These are phyloP conservation scores for Ispidina picta DNA, from an alignment of 2,797 vertebrate species.

Conservation along the genomic window DNA sequence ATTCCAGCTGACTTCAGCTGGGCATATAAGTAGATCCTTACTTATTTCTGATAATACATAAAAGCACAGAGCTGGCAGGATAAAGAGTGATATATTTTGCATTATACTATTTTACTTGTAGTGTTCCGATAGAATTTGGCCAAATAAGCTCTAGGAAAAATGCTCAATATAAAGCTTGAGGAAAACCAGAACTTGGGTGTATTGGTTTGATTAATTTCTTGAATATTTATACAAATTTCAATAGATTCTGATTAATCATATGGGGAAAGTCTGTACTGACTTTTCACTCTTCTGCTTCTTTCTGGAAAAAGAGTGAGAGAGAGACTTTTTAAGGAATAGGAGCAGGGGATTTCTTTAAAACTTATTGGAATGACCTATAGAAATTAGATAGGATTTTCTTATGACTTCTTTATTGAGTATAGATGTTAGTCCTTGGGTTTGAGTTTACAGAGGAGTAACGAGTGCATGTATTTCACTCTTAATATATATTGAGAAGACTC, in stretches of 20 bases:
- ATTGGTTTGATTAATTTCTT: neutral
- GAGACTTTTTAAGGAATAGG: neutral
- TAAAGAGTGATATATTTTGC: neutral
- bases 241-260: neutral
- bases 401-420: neutral
- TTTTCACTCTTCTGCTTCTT: neutral
- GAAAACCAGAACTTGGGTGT: neutral
- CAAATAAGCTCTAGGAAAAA: neutral
- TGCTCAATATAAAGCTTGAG: neutral
- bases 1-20: constrained; percentile 5
- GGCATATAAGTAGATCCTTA: neutral
- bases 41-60: neutral
- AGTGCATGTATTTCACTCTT: neutral
- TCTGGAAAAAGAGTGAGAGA: neutral
- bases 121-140: neutral
- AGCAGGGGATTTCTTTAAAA: neutral
- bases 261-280: neutral
- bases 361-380: neutral
- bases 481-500: neutral
- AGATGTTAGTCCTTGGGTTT: neutral
- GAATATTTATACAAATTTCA: neutral
- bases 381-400: neutral
- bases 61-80: neutral
- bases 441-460: neutral
- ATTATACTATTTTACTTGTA: neutral